A percentile compares a stretch with the other conserved stretches of the same genome.
phyloP scores from a whole-genome alignment of 2,797 vertebrate genomes.

The Pampus argenteus region DNA sequence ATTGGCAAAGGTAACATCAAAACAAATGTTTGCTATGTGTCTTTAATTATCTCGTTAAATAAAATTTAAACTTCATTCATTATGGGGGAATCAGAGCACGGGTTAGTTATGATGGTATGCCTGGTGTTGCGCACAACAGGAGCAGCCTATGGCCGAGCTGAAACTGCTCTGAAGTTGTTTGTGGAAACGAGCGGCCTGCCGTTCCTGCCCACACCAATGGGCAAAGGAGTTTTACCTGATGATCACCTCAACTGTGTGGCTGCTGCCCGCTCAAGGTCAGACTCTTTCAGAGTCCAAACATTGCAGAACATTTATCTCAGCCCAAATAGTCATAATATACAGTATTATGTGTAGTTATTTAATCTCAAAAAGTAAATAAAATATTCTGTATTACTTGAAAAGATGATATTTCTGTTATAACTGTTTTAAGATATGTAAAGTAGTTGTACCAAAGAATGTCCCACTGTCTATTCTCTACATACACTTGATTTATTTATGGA shows the following conservation, averaged over 20 bases:
- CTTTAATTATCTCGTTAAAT: background rate
- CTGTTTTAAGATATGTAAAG: background rate
- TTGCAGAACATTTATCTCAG: background rate
- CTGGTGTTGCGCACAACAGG: constrained; percentile 78
- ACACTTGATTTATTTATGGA: background rate
- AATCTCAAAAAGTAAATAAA: background rate
- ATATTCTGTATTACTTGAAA: background rate
- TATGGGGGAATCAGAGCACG: background rate
- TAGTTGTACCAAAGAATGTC: background rate
- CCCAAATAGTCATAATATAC: background rate
- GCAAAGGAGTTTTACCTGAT: constrained; percentile 95
- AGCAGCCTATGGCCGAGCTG: constrained; percentile 92
- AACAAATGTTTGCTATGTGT: background rate
- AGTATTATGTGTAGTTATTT: background rate
- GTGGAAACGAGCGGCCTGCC: constrained; percentile 90
- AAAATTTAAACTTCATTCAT: background rate
- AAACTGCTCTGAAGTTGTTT: constrained; percentile 86
- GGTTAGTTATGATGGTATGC: background rate
- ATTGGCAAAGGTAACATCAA: constrained; percentile 91
- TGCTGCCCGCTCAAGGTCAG: constrained; percentile 93
- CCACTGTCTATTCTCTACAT: background rate
- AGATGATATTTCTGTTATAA: background rate
- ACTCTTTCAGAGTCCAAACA: background rate
- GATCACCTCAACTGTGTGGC: constrained; percentile 92
- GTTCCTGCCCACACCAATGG: constrained; percentile 98